phyloP scores from a whole-genome alignment of 2,888 invertebrate genomes.

The Drosophila limbata region DNA sequence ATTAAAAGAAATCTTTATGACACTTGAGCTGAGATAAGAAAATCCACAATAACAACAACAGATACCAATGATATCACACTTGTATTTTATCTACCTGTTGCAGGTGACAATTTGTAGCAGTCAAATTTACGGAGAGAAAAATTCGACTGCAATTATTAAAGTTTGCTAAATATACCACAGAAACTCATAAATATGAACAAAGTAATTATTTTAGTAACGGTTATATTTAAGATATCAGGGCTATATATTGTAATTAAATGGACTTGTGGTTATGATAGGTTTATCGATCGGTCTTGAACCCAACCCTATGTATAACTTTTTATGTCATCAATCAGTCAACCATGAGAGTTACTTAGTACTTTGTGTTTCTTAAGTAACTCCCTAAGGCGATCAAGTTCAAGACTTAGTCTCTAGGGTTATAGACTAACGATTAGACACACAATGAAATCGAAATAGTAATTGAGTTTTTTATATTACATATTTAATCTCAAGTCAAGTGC shows the following conservation, averaged over 20 bases:
- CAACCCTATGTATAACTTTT: slow-evolving; percentile 4
- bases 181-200: neutral
- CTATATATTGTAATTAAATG: neutral
- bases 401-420: slow-evolving; percentile 27
- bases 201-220: neutral
- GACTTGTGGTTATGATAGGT: slow-evolving; percentile 34
- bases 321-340: slow-evolving; percentile 35
- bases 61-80: slow-evolving; percentile 10
- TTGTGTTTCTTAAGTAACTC: slow-evolving; percentile 6
- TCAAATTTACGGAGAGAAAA: neutral
- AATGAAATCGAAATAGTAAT: neutral
- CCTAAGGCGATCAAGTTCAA: slow-evolving; percentile 53
- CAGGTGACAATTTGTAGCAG: neutral
- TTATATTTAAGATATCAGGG: neutral
- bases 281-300: slow-evolving; percentile 13
- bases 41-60: neutral
- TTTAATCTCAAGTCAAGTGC: slow-evolving; percentile 4
- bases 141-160: neutral
- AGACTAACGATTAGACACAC: slow-evolving; percentile 26
- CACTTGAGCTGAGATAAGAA: slow-evolving; percentile 41
- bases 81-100: neutral
- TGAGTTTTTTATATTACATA: neutral
- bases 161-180: neutral
- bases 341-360: slow-evolving; percentile 27
- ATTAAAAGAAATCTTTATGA: slow-evolving; percentile 70